A percentile compares a stretch with the other conserved stretches of the same genome.
phyloP scores from a whole-genome alignment of 2,113 vertebrate genomes.

The Struthio camelus region DNA sequence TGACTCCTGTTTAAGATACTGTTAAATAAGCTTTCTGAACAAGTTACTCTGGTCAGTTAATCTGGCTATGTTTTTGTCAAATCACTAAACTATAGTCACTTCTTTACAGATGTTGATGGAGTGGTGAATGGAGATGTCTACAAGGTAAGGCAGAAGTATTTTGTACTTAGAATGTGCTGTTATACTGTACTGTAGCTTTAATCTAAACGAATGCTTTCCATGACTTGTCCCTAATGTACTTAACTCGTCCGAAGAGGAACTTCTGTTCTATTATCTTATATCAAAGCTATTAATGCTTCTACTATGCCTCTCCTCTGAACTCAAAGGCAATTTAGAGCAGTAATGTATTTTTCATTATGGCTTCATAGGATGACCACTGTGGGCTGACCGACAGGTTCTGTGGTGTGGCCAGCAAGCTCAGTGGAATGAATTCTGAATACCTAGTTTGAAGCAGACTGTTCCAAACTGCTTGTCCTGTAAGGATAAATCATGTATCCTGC shows the following conservation, averaged over 20 bases:
- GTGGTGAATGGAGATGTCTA: constrained; percentile 86
- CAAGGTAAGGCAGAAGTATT: constrained; percentile 71
- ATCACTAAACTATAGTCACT: constrained; percentile 50
- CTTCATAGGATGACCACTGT: neutral
- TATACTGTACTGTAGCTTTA: neutral
- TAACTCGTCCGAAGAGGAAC: neutral
- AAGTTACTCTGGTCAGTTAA: neutral
- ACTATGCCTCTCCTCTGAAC: neutral
- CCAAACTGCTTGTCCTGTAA: neutral
- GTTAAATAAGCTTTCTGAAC: neutral
- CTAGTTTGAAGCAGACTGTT: neutral
- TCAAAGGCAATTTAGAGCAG: neutral
- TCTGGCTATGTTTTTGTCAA: neutral
- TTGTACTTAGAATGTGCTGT: neutral
- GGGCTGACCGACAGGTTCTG: neutral
- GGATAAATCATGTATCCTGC: neutral
- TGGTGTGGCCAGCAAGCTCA: neutral
- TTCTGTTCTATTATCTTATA: neutral
- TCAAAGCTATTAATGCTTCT: neutral
- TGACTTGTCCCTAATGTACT: neutral
- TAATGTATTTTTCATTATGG: neutral
- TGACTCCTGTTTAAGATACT: neutral
- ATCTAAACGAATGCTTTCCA: neutral
- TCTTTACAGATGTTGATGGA: constrained; percentile 81
- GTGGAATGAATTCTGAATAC: neutral